Evolutionary conservation across 2,113 vertebrate species (phyloP), one percentile per base, ranked within the genome.

Genomic region (Rhinoderma darwinii): DNA sequence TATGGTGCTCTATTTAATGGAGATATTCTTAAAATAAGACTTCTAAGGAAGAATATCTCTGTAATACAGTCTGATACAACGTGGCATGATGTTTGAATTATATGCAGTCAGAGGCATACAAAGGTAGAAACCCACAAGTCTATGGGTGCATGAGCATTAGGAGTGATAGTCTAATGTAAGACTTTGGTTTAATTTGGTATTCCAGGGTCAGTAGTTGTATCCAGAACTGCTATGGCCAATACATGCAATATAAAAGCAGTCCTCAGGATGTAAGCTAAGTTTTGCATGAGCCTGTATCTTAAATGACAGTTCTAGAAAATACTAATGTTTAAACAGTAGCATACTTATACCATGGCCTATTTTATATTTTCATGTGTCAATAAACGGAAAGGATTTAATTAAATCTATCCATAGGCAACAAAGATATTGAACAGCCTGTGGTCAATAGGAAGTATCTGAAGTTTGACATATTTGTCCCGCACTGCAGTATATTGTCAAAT

Each of bases 391-490:
- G 56, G 56, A 66, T 44, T 44, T 82, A 82, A 66, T 82, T 66
- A 66, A 66, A 82, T 44, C 37, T 25, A 25, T 41, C 39, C 37
- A 44, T 44, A 20, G 75, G 79, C 78, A 63, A 44, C 6, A 32
- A 30, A 20, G 79, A 27, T 82, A 82, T 63, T 44, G 39, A 82
- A 3, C 32, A 4, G 37, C 56, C 37, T 2, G 14, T 63, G 39
- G 56, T 82, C 56, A 82, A 63, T 66, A 82, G 30, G 15, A 66
- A 66, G 66, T 66, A 82, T 44, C 79, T 44, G 27, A 83, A 81
- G 56, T 70, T 70, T 83, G 30, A 70, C 43, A 83, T 47, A 66
- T 70, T 44, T 35, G 81, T 70, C 81, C 56, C 44, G 59, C 15
- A 44, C 39, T 44, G 37, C 3, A 9, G n/a, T 17, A 44, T 82